Evolutionary conservation across 2,113 vertebrate species (phyloP).

Genomic region (Crotalus helleri): DNA sequence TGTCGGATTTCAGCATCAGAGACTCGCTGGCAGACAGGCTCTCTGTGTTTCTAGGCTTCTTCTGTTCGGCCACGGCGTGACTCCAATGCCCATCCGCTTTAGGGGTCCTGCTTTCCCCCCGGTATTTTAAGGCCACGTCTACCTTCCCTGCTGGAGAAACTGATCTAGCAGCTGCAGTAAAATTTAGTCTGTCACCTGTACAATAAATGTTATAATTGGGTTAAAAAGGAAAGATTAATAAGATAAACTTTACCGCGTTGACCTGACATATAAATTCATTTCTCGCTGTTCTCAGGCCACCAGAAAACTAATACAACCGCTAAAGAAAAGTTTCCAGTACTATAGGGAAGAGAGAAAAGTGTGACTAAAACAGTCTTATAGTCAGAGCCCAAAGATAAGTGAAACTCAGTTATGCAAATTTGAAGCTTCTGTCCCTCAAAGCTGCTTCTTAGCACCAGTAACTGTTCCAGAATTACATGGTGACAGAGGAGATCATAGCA

Average conservation of each 20-base stretch:
- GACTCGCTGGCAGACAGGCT: constrained; percentile 88
- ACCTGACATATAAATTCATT: neutral
- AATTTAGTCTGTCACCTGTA: constrained; percentile 87
- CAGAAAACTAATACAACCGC: neutral
- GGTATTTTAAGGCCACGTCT: constrained; percentile 81
- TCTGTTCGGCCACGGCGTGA: constrained; percentile 80
- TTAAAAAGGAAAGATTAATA: neutral
- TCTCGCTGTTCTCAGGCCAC: neutral
- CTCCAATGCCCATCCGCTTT: constrained; percentile 84
- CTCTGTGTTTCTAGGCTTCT: constrained; percentile 80
- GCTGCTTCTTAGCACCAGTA: neutral
- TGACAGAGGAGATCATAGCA: neutral
- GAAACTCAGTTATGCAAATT: neutral
- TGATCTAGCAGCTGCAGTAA: constrained; percentile 75
- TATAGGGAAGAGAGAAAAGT: neutral
- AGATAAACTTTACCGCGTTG: neutral
- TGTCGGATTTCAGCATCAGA: constrained; percentile 89
- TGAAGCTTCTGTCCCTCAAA: neutral
- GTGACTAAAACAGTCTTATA: neutral
- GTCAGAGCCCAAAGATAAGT: neutral
- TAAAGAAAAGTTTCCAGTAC: neutral
- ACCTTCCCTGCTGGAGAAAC: constrained; percentile 79
- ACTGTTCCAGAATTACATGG: neutral
- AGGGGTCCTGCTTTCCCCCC: constrained; percentile 80
- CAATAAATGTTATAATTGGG: constrained; percentile 60